These are phyloP conservation scores for Ancistrus triradiatus DNA, from an alignment of 2,113 vertebrate genomes.

Conservation along the genomic window DNA sequence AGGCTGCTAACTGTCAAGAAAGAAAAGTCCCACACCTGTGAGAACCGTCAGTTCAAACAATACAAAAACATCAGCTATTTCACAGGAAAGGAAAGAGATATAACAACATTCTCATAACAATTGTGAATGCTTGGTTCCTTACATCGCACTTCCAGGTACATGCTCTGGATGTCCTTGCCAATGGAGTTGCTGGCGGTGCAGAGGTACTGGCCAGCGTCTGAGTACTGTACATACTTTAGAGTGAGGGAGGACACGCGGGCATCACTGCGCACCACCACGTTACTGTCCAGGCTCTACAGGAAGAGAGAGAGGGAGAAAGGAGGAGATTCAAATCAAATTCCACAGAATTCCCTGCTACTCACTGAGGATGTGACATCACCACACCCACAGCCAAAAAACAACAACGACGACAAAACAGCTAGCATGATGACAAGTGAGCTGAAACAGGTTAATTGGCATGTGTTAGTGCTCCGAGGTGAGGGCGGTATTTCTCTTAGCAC, in stretches of 20 bases:
- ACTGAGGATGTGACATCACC: too few relatives aligned
- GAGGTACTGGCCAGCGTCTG: slow-evolving; percentile 87
- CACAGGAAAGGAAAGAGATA: background rate
- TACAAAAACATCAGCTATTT: too few relatives aligned
- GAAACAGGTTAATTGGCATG: background rate
- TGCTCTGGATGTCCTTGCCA: slow-evolving; percentile 82
- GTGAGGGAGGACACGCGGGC: slow-evolving; percentile 90
- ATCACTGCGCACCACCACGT: slow-evolving; percentile 84
- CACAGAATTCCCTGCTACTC: too few relatives aligned
- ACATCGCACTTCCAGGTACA: slow-evolving; percentile 97
- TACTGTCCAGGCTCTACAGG: slow-evolving; percentile 82
- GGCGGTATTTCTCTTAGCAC: slow-evolving; percentile 2
- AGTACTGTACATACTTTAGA: slow-evolving; percentile 92
- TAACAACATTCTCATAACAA: too few relatives aligned
- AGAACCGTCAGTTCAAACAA: too few relatives aligned
- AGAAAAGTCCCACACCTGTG: too few relatives aligned
- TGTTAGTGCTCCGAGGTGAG: background rate
- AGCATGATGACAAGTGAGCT: background rate
- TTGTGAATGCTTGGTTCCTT: slow-evolving; percentile 64
- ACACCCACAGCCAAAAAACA: too few relatives aligned
- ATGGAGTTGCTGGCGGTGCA: slow-evolving; percentile 94
- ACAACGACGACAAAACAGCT: background rate
- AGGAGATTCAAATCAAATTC: too few relatives aligned
- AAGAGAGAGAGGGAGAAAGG: slow-evolving; percentile 19
- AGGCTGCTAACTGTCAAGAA: too few relatives aligned